Base-by-base conservation (phyloP, 2,888 invertebrate species). In the Synanthedon tipuliformis region DNA sequence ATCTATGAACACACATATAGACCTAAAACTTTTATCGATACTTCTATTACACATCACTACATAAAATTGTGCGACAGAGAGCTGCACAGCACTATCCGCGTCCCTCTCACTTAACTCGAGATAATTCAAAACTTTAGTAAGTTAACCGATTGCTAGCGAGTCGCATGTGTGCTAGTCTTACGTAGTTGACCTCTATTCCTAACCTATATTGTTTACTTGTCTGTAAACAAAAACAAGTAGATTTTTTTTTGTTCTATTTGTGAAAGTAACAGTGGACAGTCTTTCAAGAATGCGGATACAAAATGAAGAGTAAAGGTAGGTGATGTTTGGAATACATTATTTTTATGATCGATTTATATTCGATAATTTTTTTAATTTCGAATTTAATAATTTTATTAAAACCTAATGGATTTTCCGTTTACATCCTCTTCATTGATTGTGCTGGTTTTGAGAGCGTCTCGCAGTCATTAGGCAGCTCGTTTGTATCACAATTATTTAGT, bases 91-190 rank as follows among this genome's bases (percentile, higher is more conserved):
- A 66, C 68, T 61, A 52, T 55, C 34, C 10, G 54, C 54, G 52
- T 62, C 60, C 71, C 70, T 67, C 69, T 68, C 68, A 61, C 66
- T 59, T 61, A 57, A 61, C 61, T 51, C 56, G 66, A 78, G 77
- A 76, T 78, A 70, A 75, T 65, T 73, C 70, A 50, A 51, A 53
- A 49, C 16, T 52, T 57, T 75, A 80, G 78, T 81, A 68, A 79
- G 75, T 67, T 62, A 69, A 62, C 68, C 64, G 71, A 65, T 63
- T 66, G 68, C 66, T 61, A 57, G 56, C 69, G 65, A 62, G 61
- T 56, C 68, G 72, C 72, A 65, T 72, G 80, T 64, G 68, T 69
- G 62, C 55, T 54, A 55, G 58, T 53, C 52, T 55, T 51, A 57
- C 40, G 54, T 57, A 56, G 54, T 60, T 74, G 72, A 75, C 75